Conservation (phyloP, 1,140 invertebrate genomes). For the Kradibia gibbosae region DNA sequence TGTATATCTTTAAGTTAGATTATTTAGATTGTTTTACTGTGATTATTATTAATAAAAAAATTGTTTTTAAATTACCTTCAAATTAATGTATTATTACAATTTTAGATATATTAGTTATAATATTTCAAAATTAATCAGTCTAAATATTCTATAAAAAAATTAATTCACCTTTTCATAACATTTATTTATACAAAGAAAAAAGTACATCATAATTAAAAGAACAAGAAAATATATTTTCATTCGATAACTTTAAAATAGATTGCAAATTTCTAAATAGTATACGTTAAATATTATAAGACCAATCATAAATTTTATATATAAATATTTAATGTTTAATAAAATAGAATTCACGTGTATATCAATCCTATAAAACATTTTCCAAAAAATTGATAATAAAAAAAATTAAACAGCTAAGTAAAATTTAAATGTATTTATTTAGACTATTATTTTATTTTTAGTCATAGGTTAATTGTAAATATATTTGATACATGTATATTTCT, state of each 20-base stretch:
- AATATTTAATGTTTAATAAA: background rate
- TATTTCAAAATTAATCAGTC: too few relatives aligned
- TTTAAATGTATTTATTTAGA: constrained; percentile 11
- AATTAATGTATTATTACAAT: too few relatives aligned
- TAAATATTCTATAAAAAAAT: too few relatives aligned
- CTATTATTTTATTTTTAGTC: background rate
- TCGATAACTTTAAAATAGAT: background rate
- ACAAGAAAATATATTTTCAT: background rate
- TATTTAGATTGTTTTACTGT: too few relatives aligned
- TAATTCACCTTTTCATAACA: background rate
- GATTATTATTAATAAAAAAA: too few relatives aligned
- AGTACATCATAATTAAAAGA: background rate
- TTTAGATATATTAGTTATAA: too few relatives aligned
- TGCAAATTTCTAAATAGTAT: background rate
- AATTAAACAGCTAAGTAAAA: background rate
- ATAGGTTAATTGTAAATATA: background rate
- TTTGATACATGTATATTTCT: constrained; percentile 10
- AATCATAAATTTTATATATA: background rate
- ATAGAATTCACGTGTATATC: background rate
- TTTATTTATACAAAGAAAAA: background rate
- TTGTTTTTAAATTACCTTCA: too few relatives aligned
- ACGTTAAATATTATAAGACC: background rate
- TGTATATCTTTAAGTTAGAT: background rate
- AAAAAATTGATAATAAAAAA: background rate
- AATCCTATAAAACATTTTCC: background rate